Conservation (phyloP, 1,140 invertebrate species). For the Streblospio benedicti region DNA sequence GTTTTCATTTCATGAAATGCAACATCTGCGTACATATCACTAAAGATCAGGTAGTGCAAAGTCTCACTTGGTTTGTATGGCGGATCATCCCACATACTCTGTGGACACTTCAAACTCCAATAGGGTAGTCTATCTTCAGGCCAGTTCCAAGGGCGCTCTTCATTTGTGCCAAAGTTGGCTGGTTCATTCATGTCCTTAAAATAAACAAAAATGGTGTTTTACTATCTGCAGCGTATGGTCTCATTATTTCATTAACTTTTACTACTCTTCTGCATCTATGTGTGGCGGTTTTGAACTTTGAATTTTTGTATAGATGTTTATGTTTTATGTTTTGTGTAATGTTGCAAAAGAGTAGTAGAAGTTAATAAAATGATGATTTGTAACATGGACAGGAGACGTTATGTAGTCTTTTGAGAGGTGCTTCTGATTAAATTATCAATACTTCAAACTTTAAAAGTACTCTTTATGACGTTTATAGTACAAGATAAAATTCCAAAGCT, state of each 20-base stretch:
- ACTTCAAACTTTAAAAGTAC: background rate
- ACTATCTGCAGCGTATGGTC: no score
- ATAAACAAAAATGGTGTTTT: no score
- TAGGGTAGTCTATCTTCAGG: constrained; percentile 14
- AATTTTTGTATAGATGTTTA: no score
- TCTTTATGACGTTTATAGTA: background rate
- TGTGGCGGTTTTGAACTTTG: no score
- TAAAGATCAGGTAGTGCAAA: background rate
- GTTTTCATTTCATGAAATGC: background rate
- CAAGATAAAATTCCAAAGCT: constrained; percentile 18
- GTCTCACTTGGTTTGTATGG: constrained; percentile 16
- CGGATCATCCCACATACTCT: background rate
- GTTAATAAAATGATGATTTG: no score
- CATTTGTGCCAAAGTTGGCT: constrained; percentile 34
- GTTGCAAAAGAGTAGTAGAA: no score
- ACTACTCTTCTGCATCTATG: no score
- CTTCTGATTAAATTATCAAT: no score
- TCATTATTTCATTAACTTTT: no score
- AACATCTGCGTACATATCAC: background rate
- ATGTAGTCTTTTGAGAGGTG: no score
- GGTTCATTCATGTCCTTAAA: constrained; percentile 39
- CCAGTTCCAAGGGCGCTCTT: constrained; percentile 16
- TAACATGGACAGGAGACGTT: no score
- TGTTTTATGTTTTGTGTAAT: no score
- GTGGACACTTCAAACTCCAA: background rate